Evolutionary conservation across 2,113 vertebrate genomes (phyloP).

Genomic region (Apteryx owenii): DNA sequence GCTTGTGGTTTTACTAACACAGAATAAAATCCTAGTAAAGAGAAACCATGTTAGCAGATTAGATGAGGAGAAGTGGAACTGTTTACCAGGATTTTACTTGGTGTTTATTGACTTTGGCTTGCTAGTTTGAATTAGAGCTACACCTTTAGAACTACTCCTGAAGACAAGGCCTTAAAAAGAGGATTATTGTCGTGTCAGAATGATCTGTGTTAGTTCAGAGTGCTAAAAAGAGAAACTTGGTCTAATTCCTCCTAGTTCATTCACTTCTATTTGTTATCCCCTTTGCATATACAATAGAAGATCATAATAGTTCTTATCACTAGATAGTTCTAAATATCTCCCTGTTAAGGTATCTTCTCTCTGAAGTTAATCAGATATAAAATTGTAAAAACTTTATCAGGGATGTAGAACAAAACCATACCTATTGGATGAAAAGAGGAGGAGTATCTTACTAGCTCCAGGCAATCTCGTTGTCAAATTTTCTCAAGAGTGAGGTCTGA

Average conservation of each 20-base stretch:
- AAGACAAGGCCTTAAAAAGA: neutral
- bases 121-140: neutral
- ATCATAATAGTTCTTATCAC: neutral
- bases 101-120: neutral
- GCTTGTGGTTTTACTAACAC: neutral
- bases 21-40: neutral
- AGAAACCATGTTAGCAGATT: neutral
- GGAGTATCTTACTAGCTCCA: neutral
- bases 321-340: neutral
- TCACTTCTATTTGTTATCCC: neutral
- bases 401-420: neutral
- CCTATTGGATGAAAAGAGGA: neutral
- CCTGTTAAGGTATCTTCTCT: neutral
- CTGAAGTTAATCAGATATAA: neutral
- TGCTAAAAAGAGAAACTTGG: neutral
- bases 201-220: neutral
- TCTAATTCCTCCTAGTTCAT: neutral
- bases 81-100: neutral
- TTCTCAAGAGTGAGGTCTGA: neutral
- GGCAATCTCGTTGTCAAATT: neutral
- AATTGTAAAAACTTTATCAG: neutral
- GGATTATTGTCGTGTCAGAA: neutral
- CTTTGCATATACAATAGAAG: neutral
- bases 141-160: neutral
- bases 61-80: neutral